phyloP scores from a whole-genome alignment of 2,113 vertebrate species.

The Xenus cinereus region DNA sequence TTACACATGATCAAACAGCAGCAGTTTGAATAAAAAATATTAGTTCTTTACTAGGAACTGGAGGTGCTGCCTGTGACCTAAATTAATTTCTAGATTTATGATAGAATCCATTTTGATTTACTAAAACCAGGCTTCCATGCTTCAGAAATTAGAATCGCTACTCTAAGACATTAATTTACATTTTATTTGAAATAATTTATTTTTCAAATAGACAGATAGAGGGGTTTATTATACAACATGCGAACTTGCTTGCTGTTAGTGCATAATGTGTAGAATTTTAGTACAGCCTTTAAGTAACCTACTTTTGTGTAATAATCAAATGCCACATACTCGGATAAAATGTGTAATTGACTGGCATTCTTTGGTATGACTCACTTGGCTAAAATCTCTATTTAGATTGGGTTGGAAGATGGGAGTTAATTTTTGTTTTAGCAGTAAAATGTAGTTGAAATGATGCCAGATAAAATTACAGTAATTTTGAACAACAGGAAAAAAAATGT shows the following conservation, averaged over 20 bases:
- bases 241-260: not conserved
- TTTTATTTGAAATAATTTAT: not conserved
- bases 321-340: not conserved
- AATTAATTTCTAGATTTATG: constrained; percentile 15
- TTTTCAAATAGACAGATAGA: not conserved
- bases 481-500: not conserved
- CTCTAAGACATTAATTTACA: not conserved
- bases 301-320: not conserved
- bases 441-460: not conserved
- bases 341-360: not conserved
- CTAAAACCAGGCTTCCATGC: not conserved
- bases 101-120: not conserved
- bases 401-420: not conserved
- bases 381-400: not conserved
- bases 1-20: not conserved
- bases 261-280: not conserved
- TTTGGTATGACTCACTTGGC: constrained; percentile 1
- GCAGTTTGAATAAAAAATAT: constrained; percentile 15
- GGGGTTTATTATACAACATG: not conserved
- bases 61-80: not conserved
- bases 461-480: constrained; percentile 36
- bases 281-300: not conserved
- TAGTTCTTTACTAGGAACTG: not conserved
- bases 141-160: not conserved
- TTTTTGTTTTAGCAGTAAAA: constrained; percentile 32